Base-by-base conservation (phyloP, 2,113 vertebrate species). In the Elaphurus davidianus region DNA sequence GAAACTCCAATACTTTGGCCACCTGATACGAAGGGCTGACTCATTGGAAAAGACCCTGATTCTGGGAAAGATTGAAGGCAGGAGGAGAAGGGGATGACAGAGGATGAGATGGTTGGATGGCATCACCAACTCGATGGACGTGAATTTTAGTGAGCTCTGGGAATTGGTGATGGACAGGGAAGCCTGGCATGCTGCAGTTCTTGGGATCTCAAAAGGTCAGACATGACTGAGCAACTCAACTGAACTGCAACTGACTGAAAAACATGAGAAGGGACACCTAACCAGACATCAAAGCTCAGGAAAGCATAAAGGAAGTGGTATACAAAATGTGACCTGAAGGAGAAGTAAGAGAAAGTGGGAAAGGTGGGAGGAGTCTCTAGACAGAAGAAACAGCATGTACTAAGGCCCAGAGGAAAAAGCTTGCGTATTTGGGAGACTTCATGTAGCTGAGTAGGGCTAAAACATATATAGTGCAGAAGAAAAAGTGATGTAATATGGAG, bases 401-500 rank as follows among this genome's bases (percentile, higher is more conserved):
- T 57, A 89, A 83, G 5, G 36, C 55, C 36, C 33, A 45, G 36
- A 71, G 52, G 28, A 95, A 78, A 47, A 83, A 74, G 36, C 84
- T 62, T 84, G 71, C 2, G 1, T 67, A 67, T 67, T 59, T 86
- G 67, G 78, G 12, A 89, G 57, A 86, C 10, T 50, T 95, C 30
- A 78, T 43, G 6, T 64, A 50, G 55, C 57, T 89, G 25, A 78
- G 5, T n/a, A 95, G 30, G 33, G 33, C 40, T 64, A 67, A 60
- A 57, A 16, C 52, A 90, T 33, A 27, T 17, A 36, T 19, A 96
- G 15, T 36, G 28, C n/a, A 27, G 25, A 16, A 21, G 28, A 78
- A 79, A 23, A 76, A 91, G 60, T 82, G 71, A 50, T 95, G 62
- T 93, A 36, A 76, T 81, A 87, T 40, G n/a, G 45, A 86, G 30